Evolutionary conservation across 2,113 vertebrate genomes (phyloP), one percentile per base, ranked within the genome.

Genomic region (Thamnophis sirtalis): DNA sequence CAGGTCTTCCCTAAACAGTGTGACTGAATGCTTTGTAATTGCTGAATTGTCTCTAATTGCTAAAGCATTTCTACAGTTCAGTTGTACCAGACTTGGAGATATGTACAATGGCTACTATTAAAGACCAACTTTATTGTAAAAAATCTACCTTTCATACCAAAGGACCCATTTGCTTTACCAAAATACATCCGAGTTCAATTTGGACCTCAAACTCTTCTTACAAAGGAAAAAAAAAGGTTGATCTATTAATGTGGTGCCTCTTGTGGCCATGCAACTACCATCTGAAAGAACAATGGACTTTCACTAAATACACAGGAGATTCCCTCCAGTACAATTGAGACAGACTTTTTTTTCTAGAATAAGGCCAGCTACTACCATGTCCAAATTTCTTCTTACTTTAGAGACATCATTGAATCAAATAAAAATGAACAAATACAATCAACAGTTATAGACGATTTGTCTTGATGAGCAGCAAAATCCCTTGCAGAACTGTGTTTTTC

Each of bases 61-160:
- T 86, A 56, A 91, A 86, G 93, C 3, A 63, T 89, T 94, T 90
- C 51, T 87, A 9, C 3, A 86, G 85, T 80, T 80, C 73, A n/a
- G 84, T 63, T 17, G 0, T 11, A 91, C 50, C 56, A 86, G 84
- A 0, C 0, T 50, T 51, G 94, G 87, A 56, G 49, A 93, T 43
- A 9, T 51, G 9, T 55, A 33, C 7, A 68, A 68, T 2, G 94
- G 19, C 50, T 93, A 89, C 92, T 89, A 33, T 92, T 3, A 50
- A 73, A 86, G n/a, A 51, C 50, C 26, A 86, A 48, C n/a, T n/a
- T 58, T 38, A 13, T 91, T 51, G 89, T 28, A 63, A 38, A 50
- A 86, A 86, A 43, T 80, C 33, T 80, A 43, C n/a, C 11, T 87
- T 53, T 60, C 87, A 24, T 85, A 28, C 26, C 53, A 84, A 92